Evolutionary conservation across 1,140 invertebrate genomes (phyloP), one percentile per base, ranked within the genome.

Genomic region (Drosophila pectinifera): DNA sequence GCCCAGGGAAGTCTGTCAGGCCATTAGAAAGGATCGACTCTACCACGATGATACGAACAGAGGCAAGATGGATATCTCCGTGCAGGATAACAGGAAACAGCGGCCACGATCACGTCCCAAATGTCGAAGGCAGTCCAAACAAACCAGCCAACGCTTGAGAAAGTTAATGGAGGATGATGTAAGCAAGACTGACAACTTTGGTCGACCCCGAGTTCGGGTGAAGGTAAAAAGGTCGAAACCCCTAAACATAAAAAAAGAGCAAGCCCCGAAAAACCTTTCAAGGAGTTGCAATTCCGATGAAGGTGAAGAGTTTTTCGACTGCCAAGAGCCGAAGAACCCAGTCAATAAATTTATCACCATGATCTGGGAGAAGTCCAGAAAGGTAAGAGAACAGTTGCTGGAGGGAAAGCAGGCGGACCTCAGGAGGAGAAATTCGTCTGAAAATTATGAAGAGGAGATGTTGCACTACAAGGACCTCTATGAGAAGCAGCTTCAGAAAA

Each of bases 381-480:
- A 18, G 3, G 24, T 67, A 3, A 31, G n/a, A 5, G 18, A 31
- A 4, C 42, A 62, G 24, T 13, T 67, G 14, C 14, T 13, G 14
- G 24, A 62, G n/a, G 63, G 63, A 4, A 67, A 62, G 20, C 0
- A 18, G 6, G 63, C 34, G 0, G 63, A 67, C 11, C 11, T 48
- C 2, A n/a, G 2, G 26, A 48, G 5, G 22, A 1, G 18, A 7
- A 7, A 18, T 13, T 11, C 28, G 16, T 4, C 11, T 0, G 18
- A 1, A 6, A 43, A 63, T n/a, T n/a, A n/a, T 1, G 16, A 18
- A 1, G 24, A 26, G 0, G 6, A 18, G 22, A 34, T 62, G 10
- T 1, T 10, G 26, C 11, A n/a, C 3, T 63, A 67, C 34, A 20
- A 48, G 11, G 10, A 22, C 5, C 11, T 3, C 11, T 46, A 39